These are phyloP conservation scores for Metellina segmentata DNA, from an alignment of 2,888 invertebrate genomes.

Conservation along the genomic window DNA sequence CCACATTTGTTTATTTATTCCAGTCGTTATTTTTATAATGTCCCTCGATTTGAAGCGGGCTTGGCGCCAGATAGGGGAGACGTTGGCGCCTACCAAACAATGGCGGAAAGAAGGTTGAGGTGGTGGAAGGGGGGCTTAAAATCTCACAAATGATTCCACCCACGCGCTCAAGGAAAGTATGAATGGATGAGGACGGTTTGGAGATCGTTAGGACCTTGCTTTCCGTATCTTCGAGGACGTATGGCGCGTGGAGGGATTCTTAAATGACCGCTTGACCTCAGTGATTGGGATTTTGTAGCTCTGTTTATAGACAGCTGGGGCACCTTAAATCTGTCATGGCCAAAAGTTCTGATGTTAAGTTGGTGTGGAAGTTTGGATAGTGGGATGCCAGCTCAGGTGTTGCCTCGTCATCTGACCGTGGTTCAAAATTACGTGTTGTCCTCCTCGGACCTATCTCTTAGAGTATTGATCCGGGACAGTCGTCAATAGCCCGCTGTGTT, in stretches of 20 bases:
- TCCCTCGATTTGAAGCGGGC: background rate
- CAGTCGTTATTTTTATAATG: constrained; percentile 53
- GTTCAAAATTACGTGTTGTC: too few species aligned
- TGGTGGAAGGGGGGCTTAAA: constrained; percentile 29
- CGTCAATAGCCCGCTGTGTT: too few species aligned
- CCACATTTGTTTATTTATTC: constrained; percentile 57
- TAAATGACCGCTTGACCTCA: background rate
- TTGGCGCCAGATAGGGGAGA: constrained; percentile 45
- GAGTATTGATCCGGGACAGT: too few species aligned
- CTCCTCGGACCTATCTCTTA: too few species aligned
- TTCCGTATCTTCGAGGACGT: background rate
- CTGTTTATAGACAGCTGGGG: too few species aligned
- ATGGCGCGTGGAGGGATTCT: background rate
- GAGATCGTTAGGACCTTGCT: background rate
- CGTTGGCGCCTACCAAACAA: constrained; percentile 68
- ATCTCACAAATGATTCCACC: constrained; percentile 63
- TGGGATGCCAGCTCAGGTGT: too few species aligned
- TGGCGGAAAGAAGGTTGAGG: constrained; percentile 9
- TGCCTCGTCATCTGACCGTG: too few species aligned
- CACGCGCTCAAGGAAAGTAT: constrained; percentile 56
- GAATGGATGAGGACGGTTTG: constrained; percentile 40
- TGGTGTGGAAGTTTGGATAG: too few species aligned
- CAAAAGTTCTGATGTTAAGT: too few species aligned
- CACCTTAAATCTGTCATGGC: too few species aligned
- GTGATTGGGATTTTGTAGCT: too few species aligned